Percentiles rank a stretch among this genome's conserved stretches.
Evolutionary conservation across 2,797 vertebrate species (phyloP).

Genomic region (Pseudochirops cupreus): DNA sequence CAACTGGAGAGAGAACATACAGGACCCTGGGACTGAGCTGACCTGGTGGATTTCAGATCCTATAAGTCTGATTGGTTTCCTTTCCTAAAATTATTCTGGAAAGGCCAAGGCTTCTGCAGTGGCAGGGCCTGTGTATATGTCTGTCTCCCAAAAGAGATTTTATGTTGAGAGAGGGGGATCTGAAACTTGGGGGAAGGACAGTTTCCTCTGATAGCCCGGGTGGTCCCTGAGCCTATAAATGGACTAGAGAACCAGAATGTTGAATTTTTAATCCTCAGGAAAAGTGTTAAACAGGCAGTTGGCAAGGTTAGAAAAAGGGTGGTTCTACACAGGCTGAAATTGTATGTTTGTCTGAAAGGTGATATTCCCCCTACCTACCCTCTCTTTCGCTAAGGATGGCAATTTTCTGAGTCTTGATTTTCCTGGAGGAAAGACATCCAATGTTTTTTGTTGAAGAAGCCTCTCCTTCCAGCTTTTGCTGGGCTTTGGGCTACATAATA

Average conservation of each 20-base stretch:
- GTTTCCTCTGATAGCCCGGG: slow-evolving; percentile 12
- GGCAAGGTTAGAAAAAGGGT: neutral
- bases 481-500: neutral
- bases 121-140: too few species aligned
- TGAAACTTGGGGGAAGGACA: neutral
- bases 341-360: neutral
- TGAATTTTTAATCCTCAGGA: neutral
- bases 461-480: neutral
- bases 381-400: neutral
- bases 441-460: slow-evolving; percentile 26
- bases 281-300: neutral
- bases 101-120: neutral
- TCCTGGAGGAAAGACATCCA: neutral
- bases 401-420: neutral
- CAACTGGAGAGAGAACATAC: fast-evolving
- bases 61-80: neutral
- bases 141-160: neutral
- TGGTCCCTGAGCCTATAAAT: neutral
- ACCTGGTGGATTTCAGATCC: neutral
- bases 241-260: neutral
- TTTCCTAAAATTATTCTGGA: neutral
- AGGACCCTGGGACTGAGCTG: fast-evolving
- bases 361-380: neutral
- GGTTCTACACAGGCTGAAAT: neutral
- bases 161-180: neutral